Base-by-base conservation (phyloP, 2,113 vertebrate genomes). In the Machaerirhynchus nigripectus region DNA sequence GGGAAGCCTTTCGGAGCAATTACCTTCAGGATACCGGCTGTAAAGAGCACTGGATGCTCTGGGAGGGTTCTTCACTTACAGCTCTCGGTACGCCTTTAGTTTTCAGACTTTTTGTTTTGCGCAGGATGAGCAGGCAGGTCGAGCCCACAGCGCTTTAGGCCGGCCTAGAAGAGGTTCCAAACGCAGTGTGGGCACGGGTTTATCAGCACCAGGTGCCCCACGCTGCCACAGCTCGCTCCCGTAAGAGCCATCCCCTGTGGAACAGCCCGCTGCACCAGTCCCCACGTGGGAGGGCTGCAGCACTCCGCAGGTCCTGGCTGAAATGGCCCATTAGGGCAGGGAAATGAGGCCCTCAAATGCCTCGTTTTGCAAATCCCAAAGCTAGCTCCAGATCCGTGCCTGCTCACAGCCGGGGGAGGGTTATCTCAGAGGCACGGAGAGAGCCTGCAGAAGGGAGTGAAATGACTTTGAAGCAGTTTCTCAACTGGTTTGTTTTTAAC, bases 281-380 rank as follows among this genome's bases (percentile, higher is more conserved):
- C 42, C 73, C 37, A 46, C 0, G 2, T 15, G 19, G 69, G 44
- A 81, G 60, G 56, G 49, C 44, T 83, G 37, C 55, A 27, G 21
- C 60, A 39, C 64, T 85, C 80, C 79, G 57, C 23, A 55, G 31
- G 44, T 4, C n/a, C 37, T 10, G 69, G 60, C 56, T 75, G n/a
- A 71, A 93, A 82, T 50, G 61, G 59, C 77, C 67, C 94, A 49
- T 55, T 18, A 40, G 50, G 55, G 42, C 13, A 87, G 35, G 63
- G 70, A 91, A 95, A 91, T 5, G 85, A 83, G 49, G 78, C 87
- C 75, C 87, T 70, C 46, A 91, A 87, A 74, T 73, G 49, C 89
- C 78, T 90, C 4, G 0, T 91, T 80, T 85, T 63, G 39, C 53
- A 83, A 85, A 85, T 85, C 84, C 83, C 82, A 73, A 68, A 89